These are phyloP conservation scores for Frankliniella fusca DNA, from an alignment of 2,888 invertebrate species.

Conservation along the genomic window DNA sequence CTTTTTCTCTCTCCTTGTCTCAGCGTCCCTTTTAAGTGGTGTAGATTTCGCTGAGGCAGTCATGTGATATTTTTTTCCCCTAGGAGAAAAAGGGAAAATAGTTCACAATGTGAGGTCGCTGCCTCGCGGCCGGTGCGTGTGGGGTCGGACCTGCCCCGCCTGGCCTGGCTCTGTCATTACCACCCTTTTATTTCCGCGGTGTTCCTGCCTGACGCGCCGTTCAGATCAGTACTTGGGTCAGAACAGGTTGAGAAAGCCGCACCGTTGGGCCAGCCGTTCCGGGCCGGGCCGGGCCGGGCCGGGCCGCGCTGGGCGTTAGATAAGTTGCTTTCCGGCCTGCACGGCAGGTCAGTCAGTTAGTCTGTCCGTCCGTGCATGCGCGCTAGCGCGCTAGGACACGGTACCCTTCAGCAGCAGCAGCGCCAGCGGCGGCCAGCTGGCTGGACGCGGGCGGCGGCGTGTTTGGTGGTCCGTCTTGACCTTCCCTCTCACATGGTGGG, in stretches of 20 bases:
- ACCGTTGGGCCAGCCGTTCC: background rate
- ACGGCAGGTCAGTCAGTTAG: background rate
- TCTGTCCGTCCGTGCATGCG: background rate
- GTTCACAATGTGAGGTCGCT: too few species aligned
- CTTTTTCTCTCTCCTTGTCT: too few species aligned
- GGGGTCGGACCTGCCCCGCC: too few species aligned
- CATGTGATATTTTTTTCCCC: too few species aligned
- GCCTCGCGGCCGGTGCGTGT: too few species aligned
- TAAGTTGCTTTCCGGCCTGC: background rate
- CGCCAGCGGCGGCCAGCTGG: background rate
- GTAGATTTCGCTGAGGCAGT: too few species aligned
- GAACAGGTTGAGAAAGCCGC: conserved; percentile 9
- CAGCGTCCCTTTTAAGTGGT: too few species aligned
- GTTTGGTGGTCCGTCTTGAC: background rate
- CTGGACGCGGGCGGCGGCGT: background rate
- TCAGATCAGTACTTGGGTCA: background rate
- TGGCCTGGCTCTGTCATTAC: background rate
- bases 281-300: background rate
- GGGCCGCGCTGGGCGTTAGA: background rate
- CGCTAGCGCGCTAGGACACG: too few species aligned
- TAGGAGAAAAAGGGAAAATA: too few species aligned
- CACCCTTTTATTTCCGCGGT: background rate
- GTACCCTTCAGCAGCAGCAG: background rate
- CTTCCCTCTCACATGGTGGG: too few species aligned
- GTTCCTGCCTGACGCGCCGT: background rate